Percentiles rank a stretch among this genome's conserved stretches.
These are phyloP conservation scores for Meloidogyne floridensis DNA, from an alignment of 1,140 invertebrate genomes.

Conservation along the genomic window DNA sequence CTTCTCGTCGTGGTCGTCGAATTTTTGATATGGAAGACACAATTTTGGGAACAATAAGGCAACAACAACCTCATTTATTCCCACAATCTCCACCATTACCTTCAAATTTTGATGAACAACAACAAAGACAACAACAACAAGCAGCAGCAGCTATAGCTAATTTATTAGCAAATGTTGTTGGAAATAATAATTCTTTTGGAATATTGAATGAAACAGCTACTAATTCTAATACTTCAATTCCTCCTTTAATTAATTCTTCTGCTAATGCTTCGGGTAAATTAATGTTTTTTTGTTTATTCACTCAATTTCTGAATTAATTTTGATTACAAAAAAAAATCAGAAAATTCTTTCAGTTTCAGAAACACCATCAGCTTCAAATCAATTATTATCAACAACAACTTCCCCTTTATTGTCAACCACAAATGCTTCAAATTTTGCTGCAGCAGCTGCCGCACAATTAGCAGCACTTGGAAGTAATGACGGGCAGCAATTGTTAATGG, in stretches of 20 bases:
- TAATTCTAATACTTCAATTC: background rate
- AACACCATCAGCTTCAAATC: background rate
- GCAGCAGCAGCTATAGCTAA: background rate
- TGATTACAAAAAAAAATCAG: no score
- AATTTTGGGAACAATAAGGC: constrained; percentile 3
- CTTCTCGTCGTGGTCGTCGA: constrained; percentile 58
- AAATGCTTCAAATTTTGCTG: background rate
- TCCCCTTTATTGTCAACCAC: background rate
- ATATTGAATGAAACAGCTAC: background rate
- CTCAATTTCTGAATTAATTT: no score
- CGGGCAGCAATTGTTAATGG: background rate
- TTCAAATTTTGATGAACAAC: background rate
- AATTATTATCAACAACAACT: background rate
- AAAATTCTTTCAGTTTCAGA: background rate
- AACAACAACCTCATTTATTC: constrained; percentile 11
- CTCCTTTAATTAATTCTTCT: no score
- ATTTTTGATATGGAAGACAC: constrained; percentile 55
- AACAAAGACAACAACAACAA: constrained; percentile 7
- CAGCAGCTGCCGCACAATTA: background rate
- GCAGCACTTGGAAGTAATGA: background rate
- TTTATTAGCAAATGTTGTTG: constrained; percentile 1
- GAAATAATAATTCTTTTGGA: constrained; percentile 1
- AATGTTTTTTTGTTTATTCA: background rate
- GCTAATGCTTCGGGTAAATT: background rate
- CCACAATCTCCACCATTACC: background rate